phyloP scores from a whole-genome alignment of 2,113 vertebrate species.

The Hippocampus mohnikei region DNA sequence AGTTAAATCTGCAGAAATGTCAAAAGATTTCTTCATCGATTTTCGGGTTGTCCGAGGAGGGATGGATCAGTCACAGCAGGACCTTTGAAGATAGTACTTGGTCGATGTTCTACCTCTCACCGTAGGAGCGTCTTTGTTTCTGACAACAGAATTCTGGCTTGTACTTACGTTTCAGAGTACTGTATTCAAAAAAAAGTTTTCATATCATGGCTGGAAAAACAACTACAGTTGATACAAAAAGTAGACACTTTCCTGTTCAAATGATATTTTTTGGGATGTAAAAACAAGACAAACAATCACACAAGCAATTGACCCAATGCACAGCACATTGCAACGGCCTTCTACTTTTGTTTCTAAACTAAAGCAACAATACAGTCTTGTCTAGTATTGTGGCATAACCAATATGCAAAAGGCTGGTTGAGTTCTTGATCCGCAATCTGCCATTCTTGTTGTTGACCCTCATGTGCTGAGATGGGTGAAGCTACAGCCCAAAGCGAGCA shows the following conservation, averaged over 20 bases:
- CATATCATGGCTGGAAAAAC: not conserved
- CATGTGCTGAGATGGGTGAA: conserved; percentile 6
- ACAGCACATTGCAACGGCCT: not conserved
- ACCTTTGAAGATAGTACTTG: conserved; percentile 3
- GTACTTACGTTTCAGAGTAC: not conserved
- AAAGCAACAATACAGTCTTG: not conserved
- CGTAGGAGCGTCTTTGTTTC: not conserved
- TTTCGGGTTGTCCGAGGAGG: not conserved
- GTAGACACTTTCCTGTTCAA: not conserved
- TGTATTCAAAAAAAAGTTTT: not conserved
- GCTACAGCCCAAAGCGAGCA: conserved; percentile 5
- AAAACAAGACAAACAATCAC: not conserved
- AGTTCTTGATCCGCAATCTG: conserved; percentile 14
- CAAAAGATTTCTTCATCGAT: not conserved
- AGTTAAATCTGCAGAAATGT: not conserved
- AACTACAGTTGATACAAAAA: not conserved
- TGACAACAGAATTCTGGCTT: not conserved
- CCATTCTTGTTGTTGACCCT: not conserved
- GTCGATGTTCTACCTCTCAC: not conserved
- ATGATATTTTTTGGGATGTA: not conserved
- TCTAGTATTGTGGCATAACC: not conserved
- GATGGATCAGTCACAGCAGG: not conserved
- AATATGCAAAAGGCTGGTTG: not conserved
- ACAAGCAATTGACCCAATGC: not conserved
- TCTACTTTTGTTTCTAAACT: not conserved